These are phyloP conservation scores for Spermophilus dauricus DNA, from an alignment of 2,113 vertebrate species.

Conservation along the genomic window DNA sequence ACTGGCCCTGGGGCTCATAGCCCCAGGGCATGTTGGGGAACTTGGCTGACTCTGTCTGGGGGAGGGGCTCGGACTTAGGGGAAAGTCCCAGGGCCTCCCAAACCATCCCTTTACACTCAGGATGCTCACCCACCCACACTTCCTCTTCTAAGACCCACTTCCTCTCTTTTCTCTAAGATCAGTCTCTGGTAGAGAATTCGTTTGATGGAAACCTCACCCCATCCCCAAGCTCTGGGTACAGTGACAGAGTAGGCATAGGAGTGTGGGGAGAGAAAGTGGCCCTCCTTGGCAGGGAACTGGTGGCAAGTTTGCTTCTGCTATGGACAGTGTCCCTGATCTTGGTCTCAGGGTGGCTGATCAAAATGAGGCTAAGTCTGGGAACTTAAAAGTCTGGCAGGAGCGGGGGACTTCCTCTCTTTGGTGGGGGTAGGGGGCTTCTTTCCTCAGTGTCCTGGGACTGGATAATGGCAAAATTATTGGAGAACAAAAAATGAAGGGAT, in stretches of 20 bases:
- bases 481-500: neutral
- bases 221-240: neutral
- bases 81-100: constrained; percentile 61
- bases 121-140: neutral
- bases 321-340: neutral
- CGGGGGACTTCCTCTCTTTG: no score
- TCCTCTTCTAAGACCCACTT: constrained; percentile 34
- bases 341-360: neutral
- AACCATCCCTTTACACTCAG: neutral
- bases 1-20: neutral
- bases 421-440: no score
- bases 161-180: constrained; percentile 45
- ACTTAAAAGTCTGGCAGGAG: neutral
- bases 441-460: neutral
- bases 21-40: neutral
- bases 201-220: neutral
- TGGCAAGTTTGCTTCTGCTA: neutral
- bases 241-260: neutral
- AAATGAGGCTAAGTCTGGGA: neutral
- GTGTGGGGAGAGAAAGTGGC: neutral
- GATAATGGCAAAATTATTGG: neutral
- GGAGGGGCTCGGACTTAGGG: neutral
- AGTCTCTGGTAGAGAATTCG: neutral
- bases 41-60: neutral
- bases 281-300: neutral